Conservation (phyloP, 2,888 invertebrate genomes). For the Lochmaea capreae region DNA sequence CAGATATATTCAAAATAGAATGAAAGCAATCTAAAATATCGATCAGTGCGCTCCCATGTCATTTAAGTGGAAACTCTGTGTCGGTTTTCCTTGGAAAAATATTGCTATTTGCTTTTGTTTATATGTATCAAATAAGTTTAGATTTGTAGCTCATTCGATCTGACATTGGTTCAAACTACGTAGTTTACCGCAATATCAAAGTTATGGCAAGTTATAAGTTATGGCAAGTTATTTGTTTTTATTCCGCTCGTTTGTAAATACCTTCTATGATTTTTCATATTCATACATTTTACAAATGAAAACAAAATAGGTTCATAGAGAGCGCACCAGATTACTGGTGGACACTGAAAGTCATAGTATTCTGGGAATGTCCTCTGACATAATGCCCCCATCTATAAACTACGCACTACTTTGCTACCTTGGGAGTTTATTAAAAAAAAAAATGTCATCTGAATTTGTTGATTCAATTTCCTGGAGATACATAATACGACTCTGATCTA, state of each 20-base stretch:
- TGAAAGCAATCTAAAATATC: slow-evolving; percentile 31
- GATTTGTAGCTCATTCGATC: slow-evolving; percentile 31
- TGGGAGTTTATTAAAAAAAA: too few species aligned
- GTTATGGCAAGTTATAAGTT: slow-evolving; percentile 3
- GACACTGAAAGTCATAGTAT: too few species aligned
- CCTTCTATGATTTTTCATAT: not conserved
- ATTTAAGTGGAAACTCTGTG: slow-evolving; percentile 12
- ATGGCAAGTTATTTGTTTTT: slow-evolving; percentile 4
- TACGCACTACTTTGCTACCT: too few species aligned
- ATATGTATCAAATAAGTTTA: slow-evolving; percentile 37
- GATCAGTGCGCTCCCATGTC: not conserved
- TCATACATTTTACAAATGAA: too few species aligned
- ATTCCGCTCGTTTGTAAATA: not conserved
- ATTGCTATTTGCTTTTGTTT: slow-evolving; percentile 47
- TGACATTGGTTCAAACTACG: slow-evolving; percentile 19
- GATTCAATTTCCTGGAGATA: too few species aligned
- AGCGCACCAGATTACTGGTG: too few species aligned
- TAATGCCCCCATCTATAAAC: too few species aligned
- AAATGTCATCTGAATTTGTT: too few species aligned
- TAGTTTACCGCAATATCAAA: not conserved
- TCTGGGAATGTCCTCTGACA: too few species aligned
- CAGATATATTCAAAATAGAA: slow-evolving; percentile 31
- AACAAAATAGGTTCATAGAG: too few species aligned
- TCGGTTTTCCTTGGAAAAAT: slow-evolving; percentile 44
- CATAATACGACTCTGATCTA: too few species aligned